phyloP scores from a whole-genome alignment of 2,888 invertebrate genomes.

The Mesoligia furuncula region DNA sequence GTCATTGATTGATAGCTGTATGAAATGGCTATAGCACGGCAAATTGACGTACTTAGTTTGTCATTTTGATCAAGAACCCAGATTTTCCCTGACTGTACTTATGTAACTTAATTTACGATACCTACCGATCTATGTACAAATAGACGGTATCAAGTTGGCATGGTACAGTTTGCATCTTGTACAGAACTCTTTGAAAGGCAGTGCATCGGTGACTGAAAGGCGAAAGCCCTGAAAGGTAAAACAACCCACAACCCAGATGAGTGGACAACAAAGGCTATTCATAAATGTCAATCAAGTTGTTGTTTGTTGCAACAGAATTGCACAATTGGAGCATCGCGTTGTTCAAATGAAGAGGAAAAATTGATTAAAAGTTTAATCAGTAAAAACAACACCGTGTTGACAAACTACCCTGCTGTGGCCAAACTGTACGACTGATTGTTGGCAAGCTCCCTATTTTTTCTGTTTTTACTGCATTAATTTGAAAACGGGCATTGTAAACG shows the following conservation, averaged over 20 bases:
- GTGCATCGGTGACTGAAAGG: slow-evolving; percentile 12
- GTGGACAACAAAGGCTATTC: slow-evolving; percentile 40
- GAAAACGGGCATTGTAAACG: not conserved
- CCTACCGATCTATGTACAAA: not conserved
- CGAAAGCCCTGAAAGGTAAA: slow-evolving; percentile 23
- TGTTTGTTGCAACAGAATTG: slow-evolving; percentile 24
- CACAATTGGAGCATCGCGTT: slow-evolving; percentile 3
- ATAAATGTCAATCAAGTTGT: slow-evolving; percentile 24
- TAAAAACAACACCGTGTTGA: not conserved
- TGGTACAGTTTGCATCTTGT: slow-evolving; percentile 1
- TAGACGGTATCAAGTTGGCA: not conserved
- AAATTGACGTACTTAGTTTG: not conserved
- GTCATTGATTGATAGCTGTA: not conserved
- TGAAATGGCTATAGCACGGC: not conserved
- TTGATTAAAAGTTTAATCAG: slow-evolving; percentile 23
- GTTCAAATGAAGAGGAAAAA: slow-evolving; percentile 6
- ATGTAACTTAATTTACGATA: not conserved
- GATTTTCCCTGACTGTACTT: not conserved
- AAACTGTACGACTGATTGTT: not conserved
- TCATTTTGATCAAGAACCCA: not conserved
- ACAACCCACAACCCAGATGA: slow-evolving; percentile 33
- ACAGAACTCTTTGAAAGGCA: not conserved
- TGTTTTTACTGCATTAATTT: not conserved
- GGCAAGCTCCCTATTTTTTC: not conserved
- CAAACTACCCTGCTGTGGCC: not conserved